These are phyloP conservation scores for Emydoidea blandingii DNA, from an alignment of 2,797 vertebrate species.

Conservation along the genomic window DNA sequence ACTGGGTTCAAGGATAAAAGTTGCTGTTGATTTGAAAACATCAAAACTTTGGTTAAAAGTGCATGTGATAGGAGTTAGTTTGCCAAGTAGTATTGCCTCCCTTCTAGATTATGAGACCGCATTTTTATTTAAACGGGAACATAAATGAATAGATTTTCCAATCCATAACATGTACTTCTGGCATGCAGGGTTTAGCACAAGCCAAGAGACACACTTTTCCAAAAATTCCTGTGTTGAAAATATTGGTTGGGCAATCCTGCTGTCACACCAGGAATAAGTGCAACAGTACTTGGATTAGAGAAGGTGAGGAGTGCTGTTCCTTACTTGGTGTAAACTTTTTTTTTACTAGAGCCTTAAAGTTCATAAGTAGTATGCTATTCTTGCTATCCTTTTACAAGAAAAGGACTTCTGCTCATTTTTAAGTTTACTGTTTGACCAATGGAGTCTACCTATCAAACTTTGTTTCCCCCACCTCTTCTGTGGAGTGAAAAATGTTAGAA, in stretches of 20 bases:
- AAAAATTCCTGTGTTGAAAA: neutral
- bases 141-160: neutral
- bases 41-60: conserved; percentile 3
- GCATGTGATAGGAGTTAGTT: neutral
- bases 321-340: neutral
- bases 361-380: neutral
- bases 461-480: fast-evolving
- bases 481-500: neutral
- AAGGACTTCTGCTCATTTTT: neutral
- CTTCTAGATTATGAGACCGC: neutral
- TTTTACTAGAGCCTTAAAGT: neutral
- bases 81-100: neutral
- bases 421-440: neutral
- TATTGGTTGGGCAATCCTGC: neutral
- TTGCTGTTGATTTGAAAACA: neutral
- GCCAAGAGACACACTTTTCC: neutral
- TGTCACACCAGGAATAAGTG: neutral
- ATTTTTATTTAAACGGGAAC: neutral
- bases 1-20: neutral
- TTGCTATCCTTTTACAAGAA: neutral
- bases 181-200: neutral
- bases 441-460: neutral
- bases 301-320: neutral
- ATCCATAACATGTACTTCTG: neutral
- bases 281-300: neutral